Evolutionary conservation across 1,140 invertebrate species (phyloP), one percentile per base, ranked within the genome.

Genomic region (Ostrea denselamellosa): DNA sequence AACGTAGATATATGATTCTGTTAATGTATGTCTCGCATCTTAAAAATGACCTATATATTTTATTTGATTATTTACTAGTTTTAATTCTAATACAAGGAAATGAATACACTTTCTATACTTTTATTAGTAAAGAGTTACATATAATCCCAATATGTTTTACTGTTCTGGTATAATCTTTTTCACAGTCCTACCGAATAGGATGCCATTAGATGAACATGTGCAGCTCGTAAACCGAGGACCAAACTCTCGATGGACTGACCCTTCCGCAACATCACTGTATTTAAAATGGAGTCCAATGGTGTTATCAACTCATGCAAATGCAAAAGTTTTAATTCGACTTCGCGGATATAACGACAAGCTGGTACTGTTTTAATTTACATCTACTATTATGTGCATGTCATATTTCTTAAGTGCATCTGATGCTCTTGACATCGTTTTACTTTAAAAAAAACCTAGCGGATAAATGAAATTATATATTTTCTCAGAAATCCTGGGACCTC

Each of bases 261-360:
- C 87, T 22, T 62, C 25, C 2, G 28, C 87, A 17, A n/a, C 77
- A 4, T 22, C 25, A 9, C 51, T 88, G 9, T 68, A 44, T 25
- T 9, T 88, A 0, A 52, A 44, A 8, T 88, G 87, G 87, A 34
- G 86, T 44, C 14, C 34, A 0, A 10, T 44, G 14, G 44, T 56
- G 14, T 28, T 88, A 5, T 65, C 85, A 1, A 58, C 65, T 28
- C 22, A 53, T 8, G 8, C 51, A 3, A 83, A 54, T 83, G 56
- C 51, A 4, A 44, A 34, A n/a, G 34, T 88, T 10, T 34, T 58
- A 19, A 25, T 88, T 12, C 44, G 10, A 25, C 22, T 88, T 3
- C 25, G 58, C 28, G 87, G 87, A 14, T 88, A 88, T 44, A 86
- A 28, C 19, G 85, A 88, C 62, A 83, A 71, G 12, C 22, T 14